phyloP scores from a whole-genome alignment of 2,797 vertebrate genomes.

The Lutjanus campechanus region DNA sequence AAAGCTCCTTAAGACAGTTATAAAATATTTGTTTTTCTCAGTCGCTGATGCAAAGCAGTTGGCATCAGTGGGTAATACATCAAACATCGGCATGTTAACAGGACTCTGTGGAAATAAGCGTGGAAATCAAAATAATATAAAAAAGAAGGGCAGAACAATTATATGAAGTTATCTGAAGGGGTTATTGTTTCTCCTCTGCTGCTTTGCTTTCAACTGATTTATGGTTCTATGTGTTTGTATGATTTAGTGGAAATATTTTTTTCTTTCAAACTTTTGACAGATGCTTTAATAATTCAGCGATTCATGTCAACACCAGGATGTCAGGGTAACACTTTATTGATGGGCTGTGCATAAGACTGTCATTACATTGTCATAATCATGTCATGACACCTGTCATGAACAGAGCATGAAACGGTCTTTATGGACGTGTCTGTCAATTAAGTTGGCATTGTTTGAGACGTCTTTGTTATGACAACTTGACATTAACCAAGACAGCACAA shows the following conservation, averaged over 20 bases:
- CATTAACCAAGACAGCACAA: too few relatives aligned
- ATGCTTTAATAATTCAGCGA: background rate
- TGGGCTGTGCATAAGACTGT: too few relatives aligned
- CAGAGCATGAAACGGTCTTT: too few relatives aligned
- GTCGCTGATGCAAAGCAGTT: background rate
- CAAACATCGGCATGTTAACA: background rate
- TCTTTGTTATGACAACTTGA: too few relatives aligned
- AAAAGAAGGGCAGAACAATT: conserved; percentile 1
- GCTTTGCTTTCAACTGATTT: conserved; percentile 16
- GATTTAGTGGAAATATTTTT: background rate
- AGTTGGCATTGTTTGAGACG: too few relatives aligned
- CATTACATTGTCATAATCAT: too few relatives aligned
- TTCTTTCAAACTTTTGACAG: conserved; percentile 5
- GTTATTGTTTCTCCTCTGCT: conserved; percentile 4
- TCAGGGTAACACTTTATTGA: background rate
- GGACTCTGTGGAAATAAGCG: conserved; percentile 1
- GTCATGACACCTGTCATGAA: too few relatives aligned
- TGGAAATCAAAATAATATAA: background rate
- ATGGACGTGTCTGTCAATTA: too few relatives aligned
- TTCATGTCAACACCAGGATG: background rate
- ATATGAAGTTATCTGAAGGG: background rate
- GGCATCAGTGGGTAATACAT: conserved; percentile 4
- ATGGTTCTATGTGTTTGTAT: background rate
- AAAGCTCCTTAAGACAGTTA: background rate
- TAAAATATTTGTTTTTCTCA: conserved; percentile 7